A percentile compares a stretch with the other conserved stretches of the same genome.
These are phyloP conservation scores for Melanotaenia nigrans DNA, from an alignment of 2,797 vertebrate species.

Conservation along the genomic window DNA sequence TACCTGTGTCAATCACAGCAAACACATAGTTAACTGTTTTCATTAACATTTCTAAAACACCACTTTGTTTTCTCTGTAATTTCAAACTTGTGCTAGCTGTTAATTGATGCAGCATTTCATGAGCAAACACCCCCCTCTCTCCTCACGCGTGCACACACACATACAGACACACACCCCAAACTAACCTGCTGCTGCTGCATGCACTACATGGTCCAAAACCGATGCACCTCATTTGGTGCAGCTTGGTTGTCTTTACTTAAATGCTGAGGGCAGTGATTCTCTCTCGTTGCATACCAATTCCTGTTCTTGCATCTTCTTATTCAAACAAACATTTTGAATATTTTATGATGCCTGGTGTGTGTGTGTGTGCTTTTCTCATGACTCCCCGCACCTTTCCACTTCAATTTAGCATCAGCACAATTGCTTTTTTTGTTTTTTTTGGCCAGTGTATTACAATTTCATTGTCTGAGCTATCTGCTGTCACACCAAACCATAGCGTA, in stretches of 20 bases:
- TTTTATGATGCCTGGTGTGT: conserved; percentile 30
- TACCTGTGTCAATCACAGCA: conserved; percentile 12
- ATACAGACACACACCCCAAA: background rate
- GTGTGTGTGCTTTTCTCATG: conserved; percentile 15
- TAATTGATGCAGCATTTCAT: background rate
- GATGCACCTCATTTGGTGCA: conserved; percentile 13
- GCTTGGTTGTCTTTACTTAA: conserved; percentile 30
- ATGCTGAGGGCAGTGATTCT: background rate
- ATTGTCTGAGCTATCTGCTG: conserved; percentile 40
- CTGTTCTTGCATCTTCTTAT: conserved; percentile 14
- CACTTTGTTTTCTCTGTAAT: background rate
- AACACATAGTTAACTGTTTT: conserved; percentile 5
- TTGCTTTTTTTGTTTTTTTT: conserved; percentile 17
- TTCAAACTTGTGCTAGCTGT: background rate
- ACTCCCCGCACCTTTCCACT: conserved; percentile 5
- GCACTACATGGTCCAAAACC: background rate
- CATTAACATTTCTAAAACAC: background rate
- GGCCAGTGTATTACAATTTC: conserved; percentile 30
- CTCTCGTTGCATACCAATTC: conserved; percentile 34
- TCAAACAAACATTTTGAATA: conserved; percentile 36
- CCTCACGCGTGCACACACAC: background rate
- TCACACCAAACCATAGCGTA: conserved; percentile 21
- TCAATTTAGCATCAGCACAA: conserved; percentile 40
- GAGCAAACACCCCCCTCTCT: too few relatives aligned
- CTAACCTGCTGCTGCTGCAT: background rate